Base-by-base conservation (phyloP, 2,888 invertebrate genomes). In the Meghimatium bilineatum region DNA sequence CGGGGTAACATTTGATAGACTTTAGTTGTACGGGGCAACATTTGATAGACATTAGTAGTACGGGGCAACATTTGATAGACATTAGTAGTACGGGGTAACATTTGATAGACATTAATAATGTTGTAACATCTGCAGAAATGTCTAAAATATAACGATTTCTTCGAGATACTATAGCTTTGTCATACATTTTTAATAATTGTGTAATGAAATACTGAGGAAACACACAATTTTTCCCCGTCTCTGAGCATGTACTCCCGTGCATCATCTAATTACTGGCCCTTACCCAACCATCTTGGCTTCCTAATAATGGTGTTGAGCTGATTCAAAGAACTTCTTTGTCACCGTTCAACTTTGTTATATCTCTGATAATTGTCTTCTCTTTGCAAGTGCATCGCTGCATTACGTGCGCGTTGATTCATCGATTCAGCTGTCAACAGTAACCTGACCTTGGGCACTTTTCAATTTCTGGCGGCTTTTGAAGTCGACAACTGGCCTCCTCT, bases 391-490 rank as follows among this genome's bases (percentile, higher is more conserved):
- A 71, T 71, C 71, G 12, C 71, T 71, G 71, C 71, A 71, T 71
- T 71, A 52, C 74, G 52, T 74, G 74, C 17, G 26, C 52, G 52
- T 74, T 74, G 74, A 74, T 74, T 74, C 74, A 74, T 74, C 32
- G 78, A 66, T 29, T 78, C 66, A 66, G 67, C 78, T 78, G 78
- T 78, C 78, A 78, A 44, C 66, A 49, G 78, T 67, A 78, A 78
- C 67, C 66, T 29, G 78, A 78, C 78, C 78, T 67, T 67, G 78
- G 66, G 67, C 78, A 66, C 67, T 78, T 67, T 78, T 67, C 78
- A 66, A 49, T 78, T 78, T 78, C 44, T 44, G 66, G 49, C 44
- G 20, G 78, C 78, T 67, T 78, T 78, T 78, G 66, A 78, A 78
- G 67, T 67, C 49, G 67, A 78, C 78, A 67, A 32, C 38, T 67